Base-by-base conservation (phyloP, 2,888 invertebrate genomes). In the Melipona bicolor region DNA sequence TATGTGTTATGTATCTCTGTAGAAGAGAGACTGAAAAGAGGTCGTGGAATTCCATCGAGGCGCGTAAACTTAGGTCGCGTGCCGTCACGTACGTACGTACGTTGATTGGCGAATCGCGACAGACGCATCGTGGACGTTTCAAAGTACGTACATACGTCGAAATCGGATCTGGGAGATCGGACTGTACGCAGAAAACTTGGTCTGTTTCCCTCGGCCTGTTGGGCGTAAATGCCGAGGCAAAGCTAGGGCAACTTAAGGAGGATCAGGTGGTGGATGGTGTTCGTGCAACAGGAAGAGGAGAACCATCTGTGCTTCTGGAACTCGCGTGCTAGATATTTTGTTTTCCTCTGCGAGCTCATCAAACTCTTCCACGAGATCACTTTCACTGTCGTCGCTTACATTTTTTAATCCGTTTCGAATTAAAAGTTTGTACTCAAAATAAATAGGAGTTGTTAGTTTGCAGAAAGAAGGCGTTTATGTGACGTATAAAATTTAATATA, bases 251-350 rank as follows among this genome's bases (percentile, higher is more conserved):
- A 43, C 9, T 9, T 9, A 27, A 61, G 15, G 17, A 61, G 24
- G 27, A 17, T 6, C 24, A 24, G 24, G 17, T 0, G 24, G 36
- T 27, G 61, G 17, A 74, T 80, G 80, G 84, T 87, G 71, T 87
- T 79, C 87, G 59, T 1, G 87, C 87, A 83, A 87, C 88, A 73
- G 87, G 88, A 82, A 82, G 86, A 24, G 24, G 59, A 61, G 75
- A 70, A 50, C 84, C 79, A 81, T 90, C 91, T 92, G 92, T 92
- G 92, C 92, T 92, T 92, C 92, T 92, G 90, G 92, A 91, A 92
- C 92, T 92, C 92, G 91, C 92, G 92, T 92, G 90, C 90, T 87
- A 19, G 17, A 27, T 61, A 91, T 90, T 87, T 82, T 77, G 73
- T 83, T 80, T 83, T 69, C 74, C 79, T 81, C 67, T 62, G 54